Conservation (phyloP, 2,797 vertebrate species). For the Hippocampus kuda region DNA sequence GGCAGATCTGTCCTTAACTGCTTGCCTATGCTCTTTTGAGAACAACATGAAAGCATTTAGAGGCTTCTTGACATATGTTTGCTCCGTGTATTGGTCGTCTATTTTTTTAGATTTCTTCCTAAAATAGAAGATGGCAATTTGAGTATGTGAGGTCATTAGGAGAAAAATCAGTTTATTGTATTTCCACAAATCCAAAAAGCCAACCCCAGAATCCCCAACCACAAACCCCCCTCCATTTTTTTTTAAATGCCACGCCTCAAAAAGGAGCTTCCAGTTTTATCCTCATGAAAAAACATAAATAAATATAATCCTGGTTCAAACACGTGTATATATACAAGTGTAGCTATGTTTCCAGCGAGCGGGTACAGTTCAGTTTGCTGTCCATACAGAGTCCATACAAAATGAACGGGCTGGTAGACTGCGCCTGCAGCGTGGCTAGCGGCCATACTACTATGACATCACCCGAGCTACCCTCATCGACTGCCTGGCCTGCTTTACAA, state of each 20-base stretch:
- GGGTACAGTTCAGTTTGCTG: too few species aligned
- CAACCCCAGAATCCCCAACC: not conserved
- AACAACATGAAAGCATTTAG: constrained; percentile 9
- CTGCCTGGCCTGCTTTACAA: too few species aligned
- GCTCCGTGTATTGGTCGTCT: constrained; percentile 5
- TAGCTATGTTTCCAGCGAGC: too few species aligned
- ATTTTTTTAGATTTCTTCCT: constrained; percentile 6
- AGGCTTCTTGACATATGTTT: constrained; percentile 8
- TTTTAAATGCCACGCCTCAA: not conserved
- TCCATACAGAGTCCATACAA: not conserved
- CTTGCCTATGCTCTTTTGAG: constrained; percentile 6
- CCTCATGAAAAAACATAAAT: not conserved
- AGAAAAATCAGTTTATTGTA: not conserved
- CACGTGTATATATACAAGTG: too few species aligned
- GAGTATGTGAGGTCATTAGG: not conserved
- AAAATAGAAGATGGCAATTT: not conserved
- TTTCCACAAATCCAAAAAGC: not conserved
- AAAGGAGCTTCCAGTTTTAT: not conserved
- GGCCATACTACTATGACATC: too few species aligned
- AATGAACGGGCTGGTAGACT: too few species aligned
- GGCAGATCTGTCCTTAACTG: constrained; percentile 6
- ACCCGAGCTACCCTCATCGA: too few species aligned
- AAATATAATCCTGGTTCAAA: not conserved
- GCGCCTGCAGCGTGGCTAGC: too few species aligned
- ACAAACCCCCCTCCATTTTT: too few species aligned